Percentiles rank a stretch among this genome's conserved stretches.
Conservation (phyloP, 2,797 vertebrate genomes). For the Syngnathus acus region DNA sequence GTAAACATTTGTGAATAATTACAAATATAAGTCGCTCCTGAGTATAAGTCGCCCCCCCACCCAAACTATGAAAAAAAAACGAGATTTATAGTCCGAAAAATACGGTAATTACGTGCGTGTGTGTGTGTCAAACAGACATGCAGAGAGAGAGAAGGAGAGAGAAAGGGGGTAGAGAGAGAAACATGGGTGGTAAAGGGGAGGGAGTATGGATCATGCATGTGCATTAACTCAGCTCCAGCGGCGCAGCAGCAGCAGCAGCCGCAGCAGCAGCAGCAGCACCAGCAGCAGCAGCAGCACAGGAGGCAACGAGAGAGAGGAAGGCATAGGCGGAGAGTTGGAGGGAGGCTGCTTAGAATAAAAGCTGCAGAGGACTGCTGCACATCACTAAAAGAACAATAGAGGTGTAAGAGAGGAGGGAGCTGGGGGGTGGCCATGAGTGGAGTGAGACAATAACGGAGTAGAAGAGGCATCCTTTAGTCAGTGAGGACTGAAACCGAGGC, state of each 20-base stretch:
- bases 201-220: conserved; percentile 71
- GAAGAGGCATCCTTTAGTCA: conserved; percentile 51
- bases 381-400: conserved; percentile 64
- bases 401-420: conserved; percentile 49
- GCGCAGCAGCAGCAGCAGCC: conserved; percentile 63
- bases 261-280: conserved; percentile 63
- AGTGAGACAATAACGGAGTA: conserved; percentile 56
- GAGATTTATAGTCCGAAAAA: no score
- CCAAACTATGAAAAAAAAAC: no score
- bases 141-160: conserved; percentile 20
- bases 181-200: conserved; percentile 54
- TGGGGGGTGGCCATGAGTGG: conserved; percentile 52
- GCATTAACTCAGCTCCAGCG: conserved; percentile 72
- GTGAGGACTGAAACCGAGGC: conserved; percentile 54
- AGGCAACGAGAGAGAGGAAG: conserved; percentile 50
- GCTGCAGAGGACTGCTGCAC: conserved; percentile 75
- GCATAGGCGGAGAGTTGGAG: conserved; percentile 62
- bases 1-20: no score
- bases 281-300: conserved; percentile 56
- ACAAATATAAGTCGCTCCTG: no score
- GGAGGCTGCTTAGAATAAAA: conserved; percentile 70
- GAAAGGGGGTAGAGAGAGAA: conserved; percentile 33
- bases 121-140: background rate
- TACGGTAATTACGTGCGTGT: no score
- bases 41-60: no score